Conservation (phyloP, 2,888 invertebrate genomes). For the Napeogenes sylphis region DNA sequence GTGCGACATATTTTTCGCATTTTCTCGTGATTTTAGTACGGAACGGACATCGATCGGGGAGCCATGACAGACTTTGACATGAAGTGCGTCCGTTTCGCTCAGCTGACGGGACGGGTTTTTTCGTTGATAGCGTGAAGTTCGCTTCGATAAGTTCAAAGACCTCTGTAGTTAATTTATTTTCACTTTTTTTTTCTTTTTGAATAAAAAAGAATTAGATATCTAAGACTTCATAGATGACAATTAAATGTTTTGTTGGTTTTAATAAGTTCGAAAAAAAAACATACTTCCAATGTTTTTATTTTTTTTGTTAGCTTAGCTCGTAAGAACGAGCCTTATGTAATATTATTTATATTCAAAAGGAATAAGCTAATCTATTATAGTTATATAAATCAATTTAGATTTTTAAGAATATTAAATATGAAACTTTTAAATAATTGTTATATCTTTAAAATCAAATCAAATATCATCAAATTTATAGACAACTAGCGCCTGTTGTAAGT, state of each 20-base stretch:
- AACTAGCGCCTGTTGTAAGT: too few relatives aligned
- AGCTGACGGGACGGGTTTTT: conserved; percentile 72
- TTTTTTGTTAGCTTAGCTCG: not conserved
- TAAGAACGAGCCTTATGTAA: too few relatives aligned
- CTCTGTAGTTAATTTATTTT: conserved; percentile 40
- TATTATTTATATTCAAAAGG: too few relatives aligned
- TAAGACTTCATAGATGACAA: not conserved
- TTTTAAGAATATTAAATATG: too few relatives aligned
- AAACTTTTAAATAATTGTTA: too few relatives aligned
- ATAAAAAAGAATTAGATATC: conserved; percentile 3
- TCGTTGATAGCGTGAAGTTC: conserved; percentile 54
- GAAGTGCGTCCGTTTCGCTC: conserved; percentile 64
- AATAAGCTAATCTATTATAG: too few relatives aligned
- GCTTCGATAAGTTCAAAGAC: conserved; percentile 53
- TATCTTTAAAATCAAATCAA: too few relatives aligned
- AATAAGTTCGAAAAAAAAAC: too few relatives aligned
- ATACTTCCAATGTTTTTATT: not conserved
- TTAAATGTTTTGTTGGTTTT: too few relatives aligned
- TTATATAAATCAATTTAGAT: too few relatives aligned
- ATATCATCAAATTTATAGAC: too few relatives aligned
- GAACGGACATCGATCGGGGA: conserved; percentile 67
- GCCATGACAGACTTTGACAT: conserved; percentile 74
- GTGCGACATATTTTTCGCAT: conserved; percentile 66
- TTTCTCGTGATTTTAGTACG: conserved; percentile 64
- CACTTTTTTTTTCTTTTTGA: conserved; percentile 14